Base-by-base conservation (phyloP, 2,113 vertebrate species). In the Hassar affinis region DNA sequence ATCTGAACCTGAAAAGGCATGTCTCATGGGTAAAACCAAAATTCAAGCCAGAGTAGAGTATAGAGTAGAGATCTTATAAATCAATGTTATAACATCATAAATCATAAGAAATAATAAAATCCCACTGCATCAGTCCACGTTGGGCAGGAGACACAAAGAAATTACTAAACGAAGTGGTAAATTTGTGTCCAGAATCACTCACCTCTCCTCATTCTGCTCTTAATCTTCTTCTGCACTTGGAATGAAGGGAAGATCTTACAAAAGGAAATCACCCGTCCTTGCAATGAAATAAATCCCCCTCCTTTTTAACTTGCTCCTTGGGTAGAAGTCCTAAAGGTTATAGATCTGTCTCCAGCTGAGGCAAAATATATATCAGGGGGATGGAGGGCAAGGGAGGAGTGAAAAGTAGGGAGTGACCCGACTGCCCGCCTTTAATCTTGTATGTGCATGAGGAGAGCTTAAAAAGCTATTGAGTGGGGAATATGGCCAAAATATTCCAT, bases 301-400 rank as follows among this genome's bases (percentile, higher is more conserved):
- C 30, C 10, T 30, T 52, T 75, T 33, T 4, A 33, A 10, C 18
- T 35, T 2, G n/a, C 54, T 72, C 45, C 17, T 33, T 10, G 57
- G 45, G 14, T n/a, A 71, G 49, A 54, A 42, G 10, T 10, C n/a
- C 35, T 35, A 15, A 38, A 54, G 38, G 9, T 75, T 18, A 69
- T 51, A 10, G 35, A 38, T 66, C 59, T 77, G 59, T 74, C 14
- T 0, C n/a, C 33, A 59, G 47, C 42, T 10, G 27, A 20, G 49
- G 45, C 47, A 22, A 45, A 42, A 74, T 84, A 74, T 88, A 88
- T 81, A 64, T 61, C 62, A 56, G 18, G 15, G 18, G 15, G 45
- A 20, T 18, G 18, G 30, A 47, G 30, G 25, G n/a, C 1, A n/a
- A 49, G 74, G 78, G 81, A 33, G 72, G 79, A 30, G 78, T 18